Conservation (phyloP, 2,888 invertebrate genomes). For the Drosophila cognata region DNA sequence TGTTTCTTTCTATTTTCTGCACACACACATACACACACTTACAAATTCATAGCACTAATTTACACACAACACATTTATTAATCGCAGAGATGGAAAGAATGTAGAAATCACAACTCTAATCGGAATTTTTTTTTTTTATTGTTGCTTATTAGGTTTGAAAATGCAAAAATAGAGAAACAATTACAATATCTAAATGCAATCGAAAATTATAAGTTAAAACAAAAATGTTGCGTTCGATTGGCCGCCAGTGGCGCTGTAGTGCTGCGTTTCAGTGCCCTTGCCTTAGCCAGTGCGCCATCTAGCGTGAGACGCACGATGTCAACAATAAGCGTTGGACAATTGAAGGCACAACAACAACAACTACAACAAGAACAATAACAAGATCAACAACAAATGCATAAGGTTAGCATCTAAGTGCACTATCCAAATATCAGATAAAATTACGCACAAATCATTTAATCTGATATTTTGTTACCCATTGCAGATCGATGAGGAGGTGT, state of each 20-base stretch:
- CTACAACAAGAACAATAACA: slow-evolving; percentile 52
- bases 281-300: slow-evolving; percentile 51
- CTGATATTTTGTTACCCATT: slow-evolving; percentile 46
- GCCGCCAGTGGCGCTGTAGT: slow-evolving; percentile 78
- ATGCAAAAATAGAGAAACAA: slow-evolving; percentile 46
- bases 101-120: slow-evolving; percentile 68
- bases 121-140: slow-evolving; percentile 77
- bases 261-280: slow-evolving; percentile 75
- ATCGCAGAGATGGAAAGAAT: slow-evolving; percentile 27
- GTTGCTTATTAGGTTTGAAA: slow-evolving; percentile 83
- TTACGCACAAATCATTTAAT: slow-evolving; percentile 5
- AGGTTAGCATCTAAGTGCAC: slow-evolving; percentile 82
- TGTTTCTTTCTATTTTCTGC: slow-evolving; percentile 11
- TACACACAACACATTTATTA: slow-evolving; percentile 31
- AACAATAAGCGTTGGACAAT: slow-evolving; percentile 73
- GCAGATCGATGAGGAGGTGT: slow-evolving; percentile 94
- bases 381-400: slow-evolving; percentile 77
- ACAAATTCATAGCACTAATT: slow-evolving; percentile 13
- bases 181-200: slow-evolving; percentile 22
- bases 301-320: slow-evolving; percentile 52
- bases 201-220: slow-evolving; percentile 31
- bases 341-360: slow-evolving; percentile 60
- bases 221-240: slow-evolving; percentile 84
- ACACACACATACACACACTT: slow-evolving; percentile 31
- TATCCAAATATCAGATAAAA: slow-evolving; percentile 16